A percentile compares a stretch with the other conserved stretches of the same genome.
Conservation (phyloP, 2,888 invertebrate species). For the Drosophila ezoana region DNA sequence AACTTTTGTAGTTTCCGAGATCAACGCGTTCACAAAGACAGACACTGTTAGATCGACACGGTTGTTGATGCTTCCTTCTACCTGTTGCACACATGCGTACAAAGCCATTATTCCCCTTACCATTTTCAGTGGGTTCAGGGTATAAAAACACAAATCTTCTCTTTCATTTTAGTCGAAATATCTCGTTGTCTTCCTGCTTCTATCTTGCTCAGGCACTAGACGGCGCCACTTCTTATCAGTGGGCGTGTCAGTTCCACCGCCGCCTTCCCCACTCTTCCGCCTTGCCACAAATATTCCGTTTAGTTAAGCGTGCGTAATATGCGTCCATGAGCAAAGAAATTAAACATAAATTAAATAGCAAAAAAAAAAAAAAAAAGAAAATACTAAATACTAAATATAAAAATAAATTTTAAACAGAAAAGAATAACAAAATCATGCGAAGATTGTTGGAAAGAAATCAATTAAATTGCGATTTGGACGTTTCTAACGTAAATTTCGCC, state of each 20-base stretch:
- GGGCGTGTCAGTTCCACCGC: conserved; percentile 30
- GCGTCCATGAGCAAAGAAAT: conserved; percentile 65
- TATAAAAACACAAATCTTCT: conserved; percentile 6
- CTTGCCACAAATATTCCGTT: not conserved
- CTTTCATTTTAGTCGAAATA: conserved; percentile 17
- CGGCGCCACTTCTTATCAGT: conserved; percentile 64
- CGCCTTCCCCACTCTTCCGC: not conserved
- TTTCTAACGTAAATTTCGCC: conserved; percentile 31
- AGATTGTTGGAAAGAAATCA: conserved; percentile 40
- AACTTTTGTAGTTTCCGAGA: not conserved
- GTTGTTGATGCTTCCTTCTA: too few relatives aligned
- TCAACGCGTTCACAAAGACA: too few relatives aligned
- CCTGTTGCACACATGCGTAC: too few relatives aligned
- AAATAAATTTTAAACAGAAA: conserved; percentile 7
- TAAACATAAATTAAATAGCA: conserved; percentile 43
- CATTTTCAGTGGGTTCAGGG: too few relatives aligned
- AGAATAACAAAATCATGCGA: conserved; percentile 4
- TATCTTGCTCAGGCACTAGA: conserved; percentile 14
- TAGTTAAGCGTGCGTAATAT: conserved; percentile 54
- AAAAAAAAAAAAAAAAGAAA: conserved; percentile 1
- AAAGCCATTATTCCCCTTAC: too few relatives aligned
- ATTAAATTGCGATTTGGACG: conserved; percentile 49
- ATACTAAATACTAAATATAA: not conserved
- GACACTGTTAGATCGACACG: too few relatives aligned
- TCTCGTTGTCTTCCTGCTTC: conserved; percentile 21